Evolutionary conservation across 2,888 invertebrate species (phyloP).

Genomic region (Ernsta delagoae): DNA sequence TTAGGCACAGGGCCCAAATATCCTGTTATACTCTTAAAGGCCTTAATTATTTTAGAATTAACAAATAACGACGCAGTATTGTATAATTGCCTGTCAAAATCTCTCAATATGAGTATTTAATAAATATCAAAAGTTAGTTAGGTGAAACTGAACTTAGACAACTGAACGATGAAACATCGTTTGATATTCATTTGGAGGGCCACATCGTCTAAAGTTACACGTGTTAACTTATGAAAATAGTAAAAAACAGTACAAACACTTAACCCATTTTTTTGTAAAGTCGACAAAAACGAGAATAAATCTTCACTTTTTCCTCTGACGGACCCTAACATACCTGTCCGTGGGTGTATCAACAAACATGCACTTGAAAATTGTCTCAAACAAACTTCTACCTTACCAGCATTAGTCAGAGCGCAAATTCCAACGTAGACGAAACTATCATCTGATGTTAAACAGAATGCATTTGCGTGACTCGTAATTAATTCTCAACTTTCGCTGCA

Average conservation of each 20-base stretch:
- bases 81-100: not conserved
- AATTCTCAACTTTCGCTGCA: conserved; percentile 40
- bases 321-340: conserved; percentile 55
- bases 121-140: not conserved
- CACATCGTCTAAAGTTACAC: conserved; percentile 57
- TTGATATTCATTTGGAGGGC: conserved; percentile 15
- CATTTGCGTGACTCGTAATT: conserved; percentile 41
- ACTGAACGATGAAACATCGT: not conserved
- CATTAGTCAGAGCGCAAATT: conserved; percentile 26
- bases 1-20: no score
- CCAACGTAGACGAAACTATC: not conserved
- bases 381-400: conserved; percentile 37
- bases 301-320: conserved; percentile 58
- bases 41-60: no score
- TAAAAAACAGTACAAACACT: conserved; percentile 62
- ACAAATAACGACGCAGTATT: no score
- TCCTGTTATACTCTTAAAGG: no score
- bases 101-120: no score
- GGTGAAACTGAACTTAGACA: not conserved
- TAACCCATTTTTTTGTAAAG: conserved; percentile 67
- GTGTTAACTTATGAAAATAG: conserved; percentile 60
- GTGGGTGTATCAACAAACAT: conserved; percentile 49
- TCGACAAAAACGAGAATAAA: conserved; percentile 67
- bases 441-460: conserved; percentile 44
- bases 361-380: conserved; percentile 47